Evolutionary conservation across 2,797 vertebrate genomes (phyloP).

Genomic region (Anguilla pacifica): DNA sequence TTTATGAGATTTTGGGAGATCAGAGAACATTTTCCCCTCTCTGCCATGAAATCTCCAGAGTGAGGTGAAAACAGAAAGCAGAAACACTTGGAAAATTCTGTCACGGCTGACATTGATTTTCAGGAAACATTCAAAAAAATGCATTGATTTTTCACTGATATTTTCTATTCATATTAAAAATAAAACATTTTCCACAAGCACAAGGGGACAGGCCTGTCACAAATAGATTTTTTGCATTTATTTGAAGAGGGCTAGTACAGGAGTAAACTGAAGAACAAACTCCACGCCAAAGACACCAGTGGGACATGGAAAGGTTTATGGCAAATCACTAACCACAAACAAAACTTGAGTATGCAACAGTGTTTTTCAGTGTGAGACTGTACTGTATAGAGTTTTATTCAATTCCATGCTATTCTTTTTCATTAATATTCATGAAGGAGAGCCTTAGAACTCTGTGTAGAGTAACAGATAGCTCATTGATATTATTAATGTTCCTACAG

Average conservation of each 20-base stretch:
- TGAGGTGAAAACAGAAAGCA: background rate
- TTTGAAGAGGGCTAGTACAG: too few species aligned
- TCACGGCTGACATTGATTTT: background rate
- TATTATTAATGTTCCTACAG: slow-evolving; percentile 2
- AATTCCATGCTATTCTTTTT: background rate
- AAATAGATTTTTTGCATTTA: too few species aligned
- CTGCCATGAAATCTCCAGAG: background rate
- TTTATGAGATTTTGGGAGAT: background rate
- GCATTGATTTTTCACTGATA: background rate
- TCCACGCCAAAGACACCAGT: too few species aligned
- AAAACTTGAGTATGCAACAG: too few species aligned
- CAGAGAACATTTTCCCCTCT: background rate
- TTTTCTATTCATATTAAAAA: background rate
- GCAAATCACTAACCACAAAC: too few species aligned
- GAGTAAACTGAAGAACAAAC: too few species aligned
- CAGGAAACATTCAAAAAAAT: background rate
- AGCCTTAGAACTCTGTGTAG: background rate
- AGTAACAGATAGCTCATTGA: background rate
- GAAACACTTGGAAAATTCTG: background rate
- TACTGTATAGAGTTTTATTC: background rate
- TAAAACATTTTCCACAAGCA: background rate
- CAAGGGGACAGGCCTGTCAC: too few species aligned
- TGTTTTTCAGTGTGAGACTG: too few species aligned
- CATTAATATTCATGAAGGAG: background rate
- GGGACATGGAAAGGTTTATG: too few species aligned